These are phyloP conservation scores for Diarsia dahlii DNA, from an alignment of 2,888 invertebrate species.

Conservation along the genomic window DNA sequence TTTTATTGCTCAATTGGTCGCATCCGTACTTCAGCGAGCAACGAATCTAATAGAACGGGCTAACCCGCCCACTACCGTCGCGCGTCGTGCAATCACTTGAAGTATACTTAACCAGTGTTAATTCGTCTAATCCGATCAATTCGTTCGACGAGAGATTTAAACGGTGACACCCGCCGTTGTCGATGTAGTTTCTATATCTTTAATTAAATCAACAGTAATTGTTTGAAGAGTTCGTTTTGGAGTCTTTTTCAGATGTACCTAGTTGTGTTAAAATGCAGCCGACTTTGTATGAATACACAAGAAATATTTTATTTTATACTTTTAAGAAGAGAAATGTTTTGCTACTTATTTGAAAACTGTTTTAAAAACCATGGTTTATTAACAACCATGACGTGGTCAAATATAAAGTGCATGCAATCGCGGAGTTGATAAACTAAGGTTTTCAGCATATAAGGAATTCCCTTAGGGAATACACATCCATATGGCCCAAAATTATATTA, in stretches of 20 bases:
- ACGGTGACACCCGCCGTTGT: constrained; percentile 51
- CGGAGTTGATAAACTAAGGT: neutral
- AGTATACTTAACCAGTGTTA: constrained; percentile 63
- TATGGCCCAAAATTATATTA: neutral
- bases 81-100: constrained; percentile 63
- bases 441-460: neutral
- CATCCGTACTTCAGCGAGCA: constrained; percentile 81
- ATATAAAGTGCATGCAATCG: neutral
- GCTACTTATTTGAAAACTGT: neutral
- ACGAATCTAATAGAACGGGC: constrained; percentile 73
- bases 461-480: too few relatives aligned
- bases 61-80: constrained; percentile 57
- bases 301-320: neutral
- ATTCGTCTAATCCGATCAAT: constrained; percentile 62
- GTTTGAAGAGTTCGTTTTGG: neutral
- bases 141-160: constrained; percentile 74
- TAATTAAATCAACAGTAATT: constrained; percentile 3
- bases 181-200: constrained; percentile 15
- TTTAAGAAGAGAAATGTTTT: neutral
- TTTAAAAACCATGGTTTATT: too few relatives aligned
- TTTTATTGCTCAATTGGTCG: constrained; percentile 87
- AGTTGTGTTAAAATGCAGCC: neutral
- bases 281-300: neutral
- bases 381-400: neutral
- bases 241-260: neutral